Evolutionary conservation across 1,140 invertebrate genomes (phyloP).

Genomic region (Pentalonia nigronervosa): DNA sequence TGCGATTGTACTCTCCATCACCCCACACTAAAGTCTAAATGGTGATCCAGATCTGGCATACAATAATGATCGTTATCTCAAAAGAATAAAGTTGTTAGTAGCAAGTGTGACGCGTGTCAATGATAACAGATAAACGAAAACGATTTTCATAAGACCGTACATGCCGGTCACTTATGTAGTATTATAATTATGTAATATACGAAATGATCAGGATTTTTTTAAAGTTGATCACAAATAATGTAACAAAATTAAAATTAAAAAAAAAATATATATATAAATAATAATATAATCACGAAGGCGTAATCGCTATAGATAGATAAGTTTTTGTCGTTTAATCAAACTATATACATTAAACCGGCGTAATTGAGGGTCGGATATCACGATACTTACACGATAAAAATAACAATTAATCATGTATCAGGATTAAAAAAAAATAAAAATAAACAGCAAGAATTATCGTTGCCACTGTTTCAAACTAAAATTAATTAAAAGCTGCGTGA

Average conservation of each 20-base stretch:
- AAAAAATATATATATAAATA: too few relatives aligned
- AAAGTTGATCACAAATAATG: neutral
- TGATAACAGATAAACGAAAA: too few relatives aligned
- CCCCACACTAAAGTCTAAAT: too few relatives aligned
- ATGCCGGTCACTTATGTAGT: neutral
- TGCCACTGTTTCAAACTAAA: neutral
- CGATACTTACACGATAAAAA: neutral
- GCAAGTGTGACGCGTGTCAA: too few relatives aligned
- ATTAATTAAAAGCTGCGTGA: neutral
- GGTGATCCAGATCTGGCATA: too few relatives aligned
- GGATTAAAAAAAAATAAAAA: neutral
- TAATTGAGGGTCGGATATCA: neutral
- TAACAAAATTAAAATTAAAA: neutral
- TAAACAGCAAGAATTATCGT: neutral
- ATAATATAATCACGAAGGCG: neutral
- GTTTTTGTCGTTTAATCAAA: neutral
- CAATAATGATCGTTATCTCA: neutral
- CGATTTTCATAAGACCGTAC: neutral
- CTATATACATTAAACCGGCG: neutral
- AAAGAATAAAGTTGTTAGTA: neutral
- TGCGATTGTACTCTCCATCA: too few relatives aligned
- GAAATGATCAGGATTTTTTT: neutral
- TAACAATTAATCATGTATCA: neutral
- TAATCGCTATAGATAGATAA: neutral
- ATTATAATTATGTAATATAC: neutral